A percentile compares a stretch with the other conserved stretches of the same genome.
These are phyloP conservation scores for Perca schrenkii DNA, from an alignment of 2,113 vertebrate species.

Conservation along the genomic window DNA sequence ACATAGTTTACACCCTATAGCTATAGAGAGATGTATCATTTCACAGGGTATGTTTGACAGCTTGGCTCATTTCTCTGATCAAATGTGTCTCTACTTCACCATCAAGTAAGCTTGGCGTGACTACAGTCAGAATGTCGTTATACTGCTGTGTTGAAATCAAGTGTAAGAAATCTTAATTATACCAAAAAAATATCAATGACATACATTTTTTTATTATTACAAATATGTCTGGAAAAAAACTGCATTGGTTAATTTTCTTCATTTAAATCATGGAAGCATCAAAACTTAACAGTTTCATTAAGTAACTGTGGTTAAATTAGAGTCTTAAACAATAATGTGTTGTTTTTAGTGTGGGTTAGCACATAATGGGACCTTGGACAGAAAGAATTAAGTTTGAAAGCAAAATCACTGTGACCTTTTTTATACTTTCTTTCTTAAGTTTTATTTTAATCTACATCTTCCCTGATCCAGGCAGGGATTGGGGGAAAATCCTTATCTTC, in stretches of 20 bases:
- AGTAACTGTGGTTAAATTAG: neutral
- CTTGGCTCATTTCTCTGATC: conserved; percentile 19
- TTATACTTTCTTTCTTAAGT: neutral
- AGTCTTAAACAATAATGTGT: neutral
- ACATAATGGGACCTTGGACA: neutral
- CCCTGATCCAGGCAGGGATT: neutral
- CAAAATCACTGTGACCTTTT: neutral
- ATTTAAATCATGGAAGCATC: neutral
- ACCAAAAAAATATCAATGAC: neutral
- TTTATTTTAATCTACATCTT: conserved; percentile 3
- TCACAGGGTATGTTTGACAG: conserved; percentile 25
- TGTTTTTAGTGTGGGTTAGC: neutral
- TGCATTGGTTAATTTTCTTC: neutral
- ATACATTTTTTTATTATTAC: neutral
- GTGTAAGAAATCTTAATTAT: neutral
- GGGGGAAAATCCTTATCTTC: neutral
- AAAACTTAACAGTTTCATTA: conserved; percentile 3
- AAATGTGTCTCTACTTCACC: neutral
- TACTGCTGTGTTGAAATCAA: conserved; percentile 14
- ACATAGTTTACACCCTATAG: neutral
- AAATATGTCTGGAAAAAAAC: neutral
- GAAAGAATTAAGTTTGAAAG: neutral
- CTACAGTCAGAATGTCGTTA: neutral
- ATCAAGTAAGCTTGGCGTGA: neutral
- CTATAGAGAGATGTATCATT: neutral